These are phyloP conservation scores for Drosophila seguyi DNA, from an alignment of 1,140 invertebrate species.

Conservation along the genomic window DNA sequence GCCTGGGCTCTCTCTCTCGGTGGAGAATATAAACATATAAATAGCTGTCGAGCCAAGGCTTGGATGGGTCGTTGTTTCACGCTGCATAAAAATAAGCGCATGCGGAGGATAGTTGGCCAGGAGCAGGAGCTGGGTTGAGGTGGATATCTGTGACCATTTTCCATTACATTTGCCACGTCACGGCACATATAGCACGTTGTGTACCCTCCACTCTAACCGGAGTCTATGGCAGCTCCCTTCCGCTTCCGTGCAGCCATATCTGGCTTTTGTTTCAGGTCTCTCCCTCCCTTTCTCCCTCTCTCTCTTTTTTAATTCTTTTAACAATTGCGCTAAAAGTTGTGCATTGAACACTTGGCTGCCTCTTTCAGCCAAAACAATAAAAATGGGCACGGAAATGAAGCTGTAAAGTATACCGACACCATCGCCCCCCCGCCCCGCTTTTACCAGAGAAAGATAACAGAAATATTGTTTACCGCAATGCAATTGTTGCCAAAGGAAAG, in stretches of 20 bases:
- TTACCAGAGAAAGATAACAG: conserved; percentile 66
- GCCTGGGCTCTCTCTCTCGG: conserved; percentile 21
- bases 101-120: conserved; percentile 46
- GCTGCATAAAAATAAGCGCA: conserved; percentile 72
- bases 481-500: conserved; percentile 81
- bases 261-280: conserved; percentile 68
- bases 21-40: conserved; percentile 74
- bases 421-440: conserved; percentile 19
- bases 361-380: conserved; percentile 72
- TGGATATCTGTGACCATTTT: conserved; percentile 62
- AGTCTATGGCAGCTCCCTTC: conserved; percentile 67
- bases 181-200: conserved; percentile 75
- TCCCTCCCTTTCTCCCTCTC: conserved; percentile 28
- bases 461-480: conserved; percentile 83
- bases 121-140: conserved; percentile 5
- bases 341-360: conserved; percentile 79
- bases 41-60: conserved; percentile 58
- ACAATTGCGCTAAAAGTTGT: conserved; percentile 83
- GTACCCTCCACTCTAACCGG: conserved; percentile 47
- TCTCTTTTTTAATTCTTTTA: conserved; percentile 76
- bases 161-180: conserved; percentile 79
- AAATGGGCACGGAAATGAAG: conserved; percentile 64
- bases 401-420: conserved; percentile 71
- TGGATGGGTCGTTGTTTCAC: conserved; percentile 61
- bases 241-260: conserved; percentile 69